phyloP scores from a whole-genome alignment of 2,888 invertebrate genomes.

The Hydropsyche betteni region DNA sequence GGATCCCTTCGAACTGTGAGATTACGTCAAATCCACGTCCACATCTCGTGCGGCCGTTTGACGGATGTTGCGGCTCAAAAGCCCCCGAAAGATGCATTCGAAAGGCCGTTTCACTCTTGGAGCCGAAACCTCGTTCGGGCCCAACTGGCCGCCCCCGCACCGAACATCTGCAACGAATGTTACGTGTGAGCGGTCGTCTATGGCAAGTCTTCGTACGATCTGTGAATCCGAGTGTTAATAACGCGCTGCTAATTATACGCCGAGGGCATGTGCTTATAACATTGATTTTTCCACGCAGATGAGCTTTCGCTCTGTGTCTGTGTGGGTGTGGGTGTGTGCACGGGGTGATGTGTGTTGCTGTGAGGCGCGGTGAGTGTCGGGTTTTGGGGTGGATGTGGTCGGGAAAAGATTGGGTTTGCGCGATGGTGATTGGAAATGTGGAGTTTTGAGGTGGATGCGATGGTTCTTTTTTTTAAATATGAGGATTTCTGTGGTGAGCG shows the following conservation, averaged over 20 bases:
- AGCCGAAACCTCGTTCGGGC: no score
- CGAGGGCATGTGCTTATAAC: constrained; percentile 20
- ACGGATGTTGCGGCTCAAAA: no score
- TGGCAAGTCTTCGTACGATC: constrained; percentile 4
- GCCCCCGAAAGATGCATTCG: background rate
- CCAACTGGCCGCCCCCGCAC: no score
- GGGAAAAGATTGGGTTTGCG: background rate
- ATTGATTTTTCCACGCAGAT: constrained; percentile 41
- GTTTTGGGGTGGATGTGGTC: constrained; percentile 1
- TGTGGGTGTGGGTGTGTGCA: background rate
- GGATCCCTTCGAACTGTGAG: background rate
- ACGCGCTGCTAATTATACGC: constrained; percentile 37
- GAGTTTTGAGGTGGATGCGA: no score
- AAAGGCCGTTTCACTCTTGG: no score
- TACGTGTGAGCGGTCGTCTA: no score
- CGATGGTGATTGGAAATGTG: no score
- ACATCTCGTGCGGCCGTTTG: background rate
- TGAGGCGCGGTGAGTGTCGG: background rate
- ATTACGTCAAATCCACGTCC: background rate
- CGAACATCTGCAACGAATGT: no score
- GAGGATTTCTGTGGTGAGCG: no score
- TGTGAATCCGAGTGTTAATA: constrained; percentile 18
- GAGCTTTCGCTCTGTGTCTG: constrained; percentile 27
- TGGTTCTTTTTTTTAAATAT: no score
- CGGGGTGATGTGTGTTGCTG: constrained; percentile 1